Percentiles rank a stretch among this genome's conserved stretches.
These are phyloP conservation scores for Bugulina stolonifera DNA, from an alignment of 2,888 invertebrate genomes.

Conservation along the genomic window DNA sequence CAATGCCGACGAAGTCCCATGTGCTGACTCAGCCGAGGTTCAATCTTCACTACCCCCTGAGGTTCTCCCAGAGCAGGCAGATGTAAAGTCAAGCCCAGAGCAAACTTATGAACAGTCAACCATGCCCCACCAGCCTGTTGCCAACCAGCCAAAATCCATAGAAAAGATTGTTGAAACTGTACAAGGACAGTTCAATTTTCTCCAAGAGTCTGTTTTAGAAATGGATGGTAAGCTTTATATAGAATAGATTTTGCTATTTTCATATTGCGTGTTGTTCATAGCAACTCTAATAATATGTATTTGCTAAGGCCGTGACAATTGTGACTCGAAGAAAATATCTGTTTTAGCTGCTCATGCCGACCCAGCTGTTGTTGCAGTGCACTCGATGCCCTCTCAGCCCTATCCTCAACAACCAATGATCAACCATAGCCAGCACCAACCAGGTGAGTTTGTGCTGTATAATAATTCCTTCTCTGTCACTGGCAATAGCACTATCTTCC, in stretches of 20 bases:
- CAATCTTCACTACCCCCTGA: constrained; percentile 2
- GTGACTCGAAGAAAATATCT: too few species aligned
- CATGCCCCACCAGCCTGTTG: background rate
- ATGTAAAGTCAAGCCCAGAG: too few species aligned
- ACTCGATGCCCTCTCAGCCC: background rate
- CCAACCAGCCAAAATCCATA: constrained; percentile 33
- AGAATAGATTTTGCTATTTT: background rate
- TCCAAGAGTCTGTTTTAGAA: constrained; percentile 77
- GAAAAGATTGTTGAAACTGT: constrained; percentile 49
- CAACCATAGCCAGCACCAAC: background rate
- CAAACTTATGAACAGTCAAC: background rate
- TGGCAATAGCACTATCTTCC: too few species aligned
- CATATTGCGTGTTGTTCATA: background rate
- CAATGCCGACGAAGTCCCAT: background rate
- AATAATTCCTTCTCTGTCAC: too few species aligned
- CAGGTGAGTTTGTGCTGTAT: background rate
- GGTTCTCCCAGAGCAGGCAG: background rate
- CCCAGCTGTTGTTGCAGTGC: constrained; percentile 12
- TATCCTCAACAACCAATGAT: background rate
- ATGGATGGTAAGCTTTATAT: constrained; percentile 59
- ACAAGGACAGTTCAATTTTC: constrained; percentile 54
- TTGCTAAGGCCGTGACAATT: background rate
- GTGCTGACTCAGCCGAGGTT: constrained; percentile 2
- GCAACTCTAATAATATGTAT: background rate
- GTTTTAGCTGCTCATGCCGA: background rate